Percentiles rank a stretch among this genome's conserved stretches.
phyloP scores from a whole-genome alignment of 1,140 invertebrate genomes.

The Sarcophaga peregrina region DNA sequence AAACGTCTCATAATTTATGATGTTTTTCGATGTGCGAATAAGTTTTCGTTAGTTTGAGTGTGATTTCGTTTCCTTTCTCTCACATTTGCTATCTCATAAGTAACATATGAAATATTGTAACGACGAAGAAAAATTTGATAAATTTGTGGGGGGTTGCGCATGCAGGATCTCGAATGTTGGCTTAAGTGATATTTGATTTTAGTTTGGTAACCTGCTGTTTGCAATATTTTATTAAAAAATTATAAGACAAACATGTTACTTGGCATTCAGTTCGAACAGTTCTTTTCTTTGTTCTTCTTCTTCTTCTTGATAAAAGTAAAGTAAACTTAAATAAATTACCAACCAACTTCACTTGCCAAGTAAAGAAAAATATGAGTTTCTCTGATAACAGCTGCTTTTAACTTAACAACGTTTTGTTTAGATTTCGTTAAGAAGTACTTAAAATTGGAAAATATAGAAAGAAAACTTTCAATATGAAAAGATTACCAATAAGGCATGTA shows the following conservation, averaged over 20 bases:
- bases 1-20: constrained; percentile 39
- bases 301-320: not conserved
- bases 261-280: constrained; percentile 16
- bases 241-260: not conserved
- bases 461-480: too few species aligned
- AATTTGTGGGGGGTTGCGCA: not conserved
- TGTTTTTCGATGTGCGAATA: constrained; percentile 27
- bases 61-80: not conserved
- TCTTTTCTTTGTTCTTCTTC: not conserved
- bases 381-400: too few species aligned
- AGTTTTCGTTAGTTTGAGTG: constrained; percentile 24
- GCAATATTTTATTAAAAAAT: constrained; percentile 30
- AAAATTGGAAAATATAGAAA: too few species aligned
- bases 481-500: too few species aligned
- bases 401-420: too few species aligned
- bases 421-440: too few species aligned
- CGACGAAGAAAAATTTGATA: not conserved
- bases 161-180: constrained; percentile 15
- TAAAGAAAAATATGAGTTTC: not conserved
- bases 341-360: not conserved
- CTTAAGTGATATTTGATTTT: constrained; percentile 14
- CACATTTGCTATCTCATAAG: not conserved
- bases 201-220: constrained; percentile 35
- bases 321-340: too few species aligned
- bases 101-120: constrained; percentile 40